Conservation (phyloP, 2,797 vertebrate genomes). For the Crypturellus tataupa region DNA sequence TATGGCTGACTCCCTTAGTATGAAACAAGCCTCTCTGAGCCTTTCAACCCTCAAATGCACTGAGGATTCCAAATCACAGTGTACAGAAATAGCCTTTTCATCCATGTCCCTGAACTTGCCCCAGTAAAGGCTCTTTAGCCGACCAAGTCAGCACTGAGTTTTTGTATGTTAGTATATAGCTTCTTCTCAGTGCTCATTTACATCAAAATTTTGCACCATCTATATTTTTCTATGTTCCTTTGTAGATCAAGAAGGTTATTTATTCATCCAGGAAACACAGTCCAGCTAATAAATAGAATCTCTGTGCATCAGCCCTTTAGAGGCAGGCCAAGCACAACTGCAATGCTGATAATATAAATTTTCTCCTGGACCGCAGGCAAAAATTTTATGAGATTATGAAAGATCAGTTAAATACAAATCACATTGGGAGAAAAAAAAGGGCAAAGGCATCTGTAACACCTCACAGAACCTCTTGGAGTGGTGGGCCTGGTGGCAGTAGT, state of each 20-base stretch:
- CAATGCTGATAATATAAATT: background rate
- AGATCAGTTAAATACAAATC: background rate
- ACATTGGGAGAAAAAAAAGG: background rate
- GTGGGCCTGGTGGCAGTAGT: background rate
- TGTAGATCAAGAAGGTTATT: no score
- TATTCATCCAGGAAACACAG: no score
- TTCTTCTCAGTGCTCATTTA: background rate
- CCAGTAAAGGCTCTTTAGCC: background rate
- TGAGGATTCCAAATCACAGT: background rate
- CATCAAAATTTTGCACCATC: background rate
- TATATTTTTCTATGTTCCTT: background rate
- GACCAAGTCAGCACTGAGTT: background rate
- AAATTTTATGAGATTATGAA: background rate
- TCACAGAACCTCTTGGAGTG: background rate
- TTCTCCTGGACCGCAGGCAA: background rate
- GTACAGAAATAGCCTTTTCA: background rate
- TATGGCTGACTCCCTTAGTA: background rate
- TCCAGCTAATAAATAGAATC: no score
- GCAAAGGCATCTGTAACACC: background rate
- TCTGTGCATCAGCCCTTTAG: no score
- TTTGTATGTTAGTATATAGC: background rate
- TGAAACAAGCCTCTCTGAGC: background rate
- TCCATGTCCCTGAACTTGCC: background rate
- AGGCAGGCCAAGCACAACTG: background rate
- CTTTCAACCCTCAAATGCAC: background rate